Conservation (phyloP, 2,113 vertebrate genomes). For the Apaloderma vittatum region DNA sequence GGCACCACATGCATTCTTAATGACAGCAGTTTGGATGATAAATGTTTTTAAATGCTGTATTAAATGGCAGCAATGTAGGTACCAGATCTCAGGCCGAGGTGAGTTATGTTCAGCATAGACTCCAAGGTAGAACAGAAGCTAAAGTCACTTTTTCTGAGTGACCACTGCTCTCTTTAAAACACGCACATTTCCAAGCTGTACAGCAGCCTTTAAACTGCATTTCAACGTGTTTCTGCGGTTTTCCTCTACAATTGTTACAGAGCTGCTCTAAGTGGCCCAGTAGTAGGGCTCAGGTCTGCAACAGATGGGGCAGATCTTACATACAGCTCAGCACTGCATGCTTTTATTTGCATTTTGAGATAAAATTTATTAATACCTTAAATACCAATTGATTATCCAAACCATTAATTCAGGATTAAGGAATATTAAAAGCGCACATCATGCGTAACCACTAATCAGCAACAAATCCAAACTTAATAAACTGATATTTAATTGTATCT, state of each 20-base stretch:
- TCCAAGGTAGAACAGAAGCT: background rate
- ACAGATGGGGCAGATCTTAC: background rate
- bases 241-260: background rate
- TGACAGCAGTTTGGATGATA: background rate
- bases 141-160: background rate
- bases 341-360: conserved; percentile 7
- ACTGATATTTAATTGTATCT: conserved; percentile 64
- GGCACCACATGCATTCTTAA: background rate
- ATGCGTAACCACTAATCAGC: background rate
- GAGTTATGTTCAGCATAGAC: background rate
- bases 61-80: background rate
- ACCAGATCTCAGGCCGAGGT: background rate
- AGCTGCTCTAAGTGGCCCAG: background rate
- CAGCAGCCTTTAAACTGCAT: background rate
- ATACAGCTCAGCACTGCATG: background rate
- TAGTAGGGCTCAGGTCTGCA: background rate
- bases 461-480: conserved; percentile 45
- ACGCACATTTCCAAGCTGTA: background rate
- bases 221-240: background rate
- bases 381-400: conserved; percentile 46
- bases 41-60: background rate
- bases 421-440: conserved; percentile 15
- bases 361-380: conserved; percentile 33
- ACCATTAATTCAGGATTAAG: conserved; percentile 50
- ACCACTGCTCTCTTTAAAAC: background rate